Evolutionary conservation across 2,888 invertebrate species (phyloP).

Genomic region (Eristalis intricaria): DNA sequence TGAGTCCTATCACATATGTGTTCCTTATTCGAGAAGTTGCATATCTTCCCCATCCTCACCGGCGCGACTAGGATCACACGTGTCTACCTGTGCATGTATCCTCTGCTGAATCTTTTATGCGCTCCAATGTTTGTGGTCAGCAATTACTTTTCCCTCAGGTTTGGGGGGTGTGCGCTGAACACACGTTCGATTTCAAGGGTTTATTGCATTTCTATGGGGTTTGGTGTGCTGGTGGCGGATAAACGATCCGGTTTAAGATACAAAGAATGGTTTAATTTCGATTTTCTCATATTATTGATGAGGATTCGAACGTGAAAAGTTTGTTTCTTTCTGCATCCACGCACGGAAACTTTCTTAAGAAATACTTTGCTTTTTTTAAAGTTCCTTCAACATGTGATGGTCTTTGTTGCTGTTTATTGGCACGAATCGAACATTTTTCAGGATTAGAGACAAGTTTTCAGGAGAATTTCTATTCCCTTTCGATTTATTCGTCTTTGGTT

Average conservation of each 20-base stretch:
- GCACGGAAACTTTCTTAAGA: not conserved
- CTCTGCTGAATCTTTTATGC: slow-evolving; percentile 63
- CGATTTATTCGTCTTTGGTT: too few species aligned
- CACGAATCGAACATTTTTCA: not conserved
- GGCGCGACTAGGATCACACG: slow-evolving; percentile 1
- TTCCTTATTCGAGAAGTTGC: slow-evolving; percentile 32
- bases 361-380: not conserved
- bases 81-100: slow-evolving; percentile 6
- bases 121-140: slow-evolving; percentile 64
- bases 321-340: not conserved
- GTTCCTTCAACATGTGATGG: not conserved
- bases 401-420: not conserved
- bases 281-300: slow-evolving; percentile 43
- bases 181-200: slow-evolving; percentile 43
- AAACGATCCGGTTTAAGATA: not conserved
- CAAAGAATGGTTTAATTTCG: slow-evolving; percentile 59
- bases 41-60: slow-evolving; percentile 15
- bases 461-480: not conserved
- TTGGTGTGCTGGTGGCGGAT: slow-evolving; percentile 29
- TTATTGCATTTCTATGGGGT: slow-evolving; percentile 56
- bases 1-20: slow-evolving; percentile 53
- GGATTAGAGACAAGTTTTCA: slow-evolving; percentile 1
- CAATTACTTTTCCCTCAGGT: slow-evolving; percentile 56
- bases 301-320: slow-evolving; percentile 51
- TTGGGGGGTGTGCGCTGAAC: slow-evolving; percentile 25